These are phyloP conservation scores for Phrynocephalus vlangalii DNA, from an alignment of 2,797 vertebrate species.

Conservation along the genomic window DNA sequence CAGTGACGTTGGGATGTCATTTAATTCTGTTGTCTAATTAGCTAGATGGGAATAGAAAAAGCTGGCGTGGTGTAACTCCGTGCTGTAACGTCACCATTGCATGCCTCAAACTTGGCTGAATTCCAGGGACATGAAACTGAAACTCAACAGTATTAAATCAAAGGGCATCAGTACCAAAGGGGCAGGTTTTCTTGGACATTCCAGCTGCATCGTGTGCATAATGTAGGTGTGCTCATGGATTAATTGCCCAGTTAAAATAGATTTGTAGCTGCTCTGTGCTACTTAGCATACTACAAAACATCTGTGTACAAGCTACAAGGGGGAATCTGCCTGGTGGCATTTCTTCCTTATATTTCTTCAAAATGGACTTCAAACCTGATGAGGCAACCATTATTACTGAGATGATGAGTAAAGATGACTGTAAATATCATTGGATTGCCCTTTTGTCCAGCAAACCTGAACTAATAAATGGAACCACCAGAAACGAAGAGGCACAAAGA, in stretches of 20 bases:
- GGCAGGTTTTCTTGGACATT: background rate
- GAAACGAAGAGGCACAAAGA: background rate
- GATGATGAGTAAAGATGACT: background rate
- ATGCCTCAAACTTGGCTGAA: background rate
- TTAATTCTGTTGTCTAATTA: background rate
- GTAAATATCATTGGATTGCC: background rate
- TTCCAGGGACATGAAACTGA: background rate
- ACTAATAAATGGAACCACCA: background rate
- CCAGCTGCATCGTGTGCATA: background rate
- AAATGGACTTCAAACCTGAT: background rate
- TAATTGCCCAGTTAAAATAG: background rate
- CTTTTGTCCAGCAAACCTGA: constrained; percentile 31
- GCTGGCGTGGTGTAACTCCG: background rate
- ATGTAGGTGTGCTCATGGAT: background rate
- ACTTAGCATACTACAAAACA: background rate
- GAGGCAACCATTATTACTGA: background rate
- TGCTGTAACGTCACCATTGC: no score
- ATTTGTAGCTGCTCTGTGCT: background rate
- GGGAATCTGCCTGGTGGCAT: constrained; percentile 13
- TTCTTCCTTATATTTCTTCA: background rate
- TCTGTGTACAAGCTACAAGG: background rate
- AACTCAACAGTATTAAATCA: background rate
- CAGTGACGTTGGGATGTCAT: background rate
- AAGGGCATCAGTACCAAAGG: background rate
- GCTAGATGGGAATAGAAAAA: background rate